Evolutionary conservation across 2,888 invertebrate species (phyloP).

Genomic region (Drosophila rellima): DNA sequence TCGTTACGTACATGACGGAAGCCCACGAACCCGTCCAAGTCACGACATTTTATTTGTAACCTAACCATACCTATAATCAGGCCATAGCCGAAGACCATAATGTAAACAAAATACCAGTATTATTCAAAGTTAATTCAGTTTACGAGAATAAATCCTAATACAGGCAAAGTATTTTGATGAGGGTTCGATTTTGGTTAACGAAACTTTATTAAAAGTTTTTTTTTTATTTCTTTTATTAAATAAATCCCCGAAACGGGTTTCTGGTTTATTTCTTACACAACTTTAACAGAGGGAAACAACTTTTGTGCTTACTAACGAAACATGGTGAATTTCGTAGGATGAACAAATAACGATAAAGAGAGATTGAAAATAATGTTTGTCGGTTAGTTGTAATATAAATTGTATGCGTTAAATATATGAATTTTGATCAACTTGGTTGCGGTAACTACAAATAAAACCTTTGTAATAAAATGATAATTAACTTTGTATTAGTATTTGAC

Average conservation of each 20-base stretch:
- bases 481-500: background rate
- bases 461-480: background rate
- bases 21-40: slow-evolving; percentile 35
- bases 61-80: slow-evolving; percentile 7
- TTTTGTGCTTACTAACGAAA: slow-evolving; percentile 8
- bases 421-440: too few species aligned
- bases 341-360: slow-evolving; percentile 6
- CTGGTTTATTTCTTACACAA: slow-evolving; percentile 27
- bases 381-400: background rate
- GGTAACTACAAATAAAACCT: background rate
- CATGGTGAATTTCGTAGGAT: slow-evolving; percentile 20
- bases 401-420: background rate
- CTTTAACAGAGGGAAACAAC: slow-evolving; percentile 8
- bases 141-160: slow-evolving; percentile 13
- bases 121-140: slow-evolving; percentile 20
- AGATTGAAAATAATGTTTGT: slow-evolving; percentile 5
- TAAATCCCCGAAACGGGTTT: slow-evolving; percentile 38
- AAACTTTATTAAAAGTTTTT: slow-evolving; percentile 11
- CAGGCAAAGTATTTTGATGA: slow-evolving; percentile 21
- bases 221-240: background rate
- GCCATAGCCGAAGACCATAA: background rate
- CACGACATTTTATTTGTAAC: slow-evolving; percentile 37
- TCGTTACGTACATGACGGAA: slow-evolving; percentile 37
- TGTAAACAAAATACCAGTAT: slow-evolving; percentile 6
- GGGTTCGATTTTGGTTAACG: slow-evolving; percentile 12